Conservation (phyloP, 92 coral and sea anemone genomes). For the Palythoa grandis region DNA sequence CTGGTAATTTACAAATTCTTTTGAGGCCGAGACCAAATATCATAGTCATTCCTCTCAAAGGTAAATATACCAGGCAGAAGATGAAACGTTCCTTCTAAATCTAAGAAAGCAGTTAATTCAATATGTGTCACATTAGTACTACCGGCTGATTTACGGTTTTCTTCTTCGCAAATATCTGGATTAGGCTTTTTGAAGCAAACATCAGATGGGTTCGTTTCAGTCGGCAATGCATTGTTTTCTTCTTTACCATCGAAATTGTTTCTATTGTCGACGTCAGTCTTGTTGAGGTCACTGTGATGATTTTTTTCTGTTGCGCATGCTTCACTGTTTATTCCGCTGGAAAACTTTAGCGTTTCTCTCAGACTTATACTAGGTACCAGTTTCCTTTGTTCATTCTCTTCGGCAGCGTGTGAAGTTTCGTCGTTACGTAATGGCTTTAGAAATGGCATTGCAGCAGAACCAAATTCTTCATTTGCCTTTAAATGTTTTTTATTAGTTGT, state of each 20-base stretch:
- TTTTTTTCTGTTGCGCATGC: neutral
- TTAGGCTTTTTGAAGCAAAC: neutral
- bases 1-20: neutral
- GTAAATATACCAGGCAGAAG: constrained; percentile 63
- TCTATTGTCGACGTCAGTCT: no score
- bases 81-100: constrained; percentile 51
- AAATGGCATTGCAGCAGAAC: neutral
- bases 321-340: neutral
- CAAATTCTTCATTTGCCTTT: neutral
- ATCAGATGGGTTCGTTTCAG: neutral
- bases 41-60: constrained; percentile 54
- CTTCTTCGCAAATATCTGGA: neutral
- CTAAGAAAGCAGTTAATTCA: constrained; percentile 60
- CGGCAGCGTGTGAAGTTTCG: neutral
- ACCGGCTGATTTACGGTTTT: neutral
- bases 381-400: neutral
- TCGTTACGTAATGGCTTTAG: neutral
- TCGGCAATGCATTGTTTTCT: neutral
- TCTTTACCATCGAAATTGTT: neutral
- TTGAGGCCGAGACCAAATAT: constrained; percentile 62
- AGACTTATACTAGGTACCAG: neutral
- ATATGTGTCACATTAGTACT: constrained; percentile 6
- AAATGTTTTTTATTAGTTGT: neutral
- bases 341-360: neutral
- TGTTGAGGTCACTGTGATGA: no score